A percentile compares a stretch with the other conserved stretches of the same genome.
Evolutionary conservation across 2,113 vertebrate species (phyloP).

Genomic region (Coregonus clupeaformis): DNA sequence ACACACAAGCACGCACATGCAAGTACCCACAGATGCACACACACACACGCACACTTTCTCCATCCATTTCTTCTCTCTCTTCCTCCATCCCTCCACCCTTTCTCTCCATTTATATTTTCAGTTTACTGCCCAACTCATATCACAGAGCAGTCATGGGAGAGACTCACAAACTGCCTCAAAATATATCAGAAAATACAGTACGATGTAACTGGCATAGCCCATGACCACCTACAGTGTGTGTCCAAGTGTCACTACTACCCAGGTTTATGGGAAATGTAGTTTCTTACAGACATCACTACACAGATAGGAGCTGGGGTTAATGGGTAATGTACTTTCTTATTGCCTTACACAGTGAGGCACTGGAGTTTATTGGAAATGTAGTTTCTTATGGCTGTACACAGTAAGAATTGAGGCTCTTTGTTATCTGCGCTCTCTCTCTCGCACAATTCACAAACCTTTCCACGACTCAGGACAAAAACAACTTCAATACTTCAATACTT

Average conservation of each 20-base stretch:
- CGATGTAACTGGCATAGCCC: background rate
- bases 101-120: no score
- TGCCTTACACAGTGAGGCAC: slow-evolving; percentile 21
- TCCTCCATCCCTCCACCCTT: no score
- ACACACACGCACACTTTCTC: background rate
- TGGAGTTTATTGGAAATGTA: slow-evolving; percentile 16
- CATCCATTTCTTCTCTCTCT: no score
- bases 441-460: slow-evolving; percentile 38
- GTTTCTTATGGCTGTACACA: slow-evolving; percentile 31
- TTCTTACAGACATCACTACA: background rate
- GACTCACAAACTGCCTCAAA: slow-evolving; percentile 29
- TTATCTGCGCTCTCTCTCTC: slow-evolving; percentile 50
- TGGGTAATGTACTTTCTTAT: no score
- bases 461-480: slow-evolving; percentile 24
- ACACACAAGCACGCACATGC: background rate
- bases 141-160: slow-evolving; percentile 6
- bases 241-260: no score
- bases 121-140: background rate
- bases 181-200: slow-evolving; percentile 34
- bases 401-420: slow-evolving; percentile 25
- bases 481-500: background rate
- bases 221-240: no score
- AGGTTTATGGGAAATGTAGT: background rate
- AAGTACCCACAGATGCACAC: background rate
- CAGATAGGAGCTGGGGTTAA: background rate